A percentile compares a stretch with the other conserved stretches of the same genome.
phyloP scores from a whole-genome alignment of 2,888 invertebrate genomes.

The Sinotaia quadrata region DNA sequence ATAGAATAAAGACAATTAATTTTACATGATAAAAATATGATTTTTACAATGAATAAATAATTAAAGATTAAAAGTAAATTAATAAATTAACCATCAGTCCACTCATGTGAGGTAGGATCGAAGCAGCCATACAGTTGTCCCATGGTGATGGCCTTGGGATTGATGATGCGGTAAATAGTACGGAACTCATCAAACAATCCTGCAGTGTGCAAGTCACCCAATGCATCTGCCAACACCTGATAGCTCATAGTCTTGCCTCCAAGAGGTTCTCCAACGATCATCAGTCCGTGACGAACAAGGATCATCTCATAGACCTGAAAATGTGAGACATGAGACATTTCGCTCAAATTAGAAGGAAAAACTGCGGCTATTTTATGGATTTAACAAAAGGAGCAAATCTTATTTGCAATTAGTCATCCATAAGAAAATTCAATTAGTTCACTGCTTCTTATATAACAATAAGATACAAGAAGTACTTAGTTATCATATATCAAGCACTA shows the following conservation, averaged over 20 bases:
- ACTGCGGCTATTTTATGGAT: no score
- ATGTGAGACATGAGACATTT: no score
- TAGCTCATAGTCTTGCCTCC: constrained; percentile 73
- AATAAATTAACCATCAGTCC: constrained; percentile 70
- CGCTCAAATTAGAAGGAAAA: no score
- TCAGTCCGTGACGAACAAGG: constrained; percentile 72
- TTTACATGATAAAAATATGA: not conserved
- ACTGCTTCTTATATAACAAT: no score
- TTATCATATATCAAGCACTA: no score
- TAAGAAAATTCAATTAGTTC: no score
- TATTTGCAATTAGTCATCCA: no score
- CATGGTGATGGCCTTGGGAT: constrained; percentile 73
- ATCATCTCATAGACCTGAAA: constrained; percentile 73
- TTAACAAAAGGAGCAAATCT: no score
- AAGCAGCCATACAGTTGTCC: constrained; percentile 73
- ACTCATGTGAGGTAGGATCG: constrained; percentile 73
- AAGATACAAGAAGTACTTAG: no score
- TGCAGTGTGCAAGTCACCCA: constrained; percentile 65
- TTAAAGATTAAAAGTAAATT: not conserved
- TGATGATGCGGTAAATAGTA: constrained; percentile 70
- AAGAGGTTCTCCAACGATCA: constrained; percentile 73
- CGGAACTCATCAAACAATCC: constrained; percentile 69
- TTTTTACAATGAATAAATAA: not conserved
- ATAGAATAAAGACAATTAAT: not conserved
- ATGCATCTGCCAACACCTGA: constrained; percentile 71